A percentile compares a stretch with the other conserved stretches of the same genome.
phyloP scores from a whole-genome alignment of 2,797 vertebrate genomes.

The Pyrrhura leucotis region DNA sequence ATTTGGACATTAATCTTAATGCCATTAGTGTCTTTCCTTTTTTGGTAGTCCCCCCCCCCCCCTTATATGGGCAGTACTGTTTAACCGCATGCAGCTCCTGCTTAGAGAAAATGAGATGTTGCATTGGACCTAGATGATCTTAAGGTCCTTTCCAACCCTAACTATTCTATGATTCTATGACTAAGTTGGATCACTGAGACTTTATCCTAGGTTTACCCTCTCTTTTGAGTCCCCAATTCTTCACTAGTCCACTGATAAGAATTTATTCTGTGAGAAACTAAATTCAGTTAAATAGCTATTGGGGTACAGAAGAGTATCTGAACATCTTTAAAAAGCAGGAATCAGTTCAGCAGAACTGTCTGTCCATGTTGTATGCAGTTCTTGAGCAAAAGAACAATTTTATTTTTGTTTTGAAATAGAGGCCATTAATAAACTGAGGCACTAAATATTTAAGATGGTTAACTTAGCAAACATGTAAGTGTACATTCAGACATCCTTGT shows the following conservation, averaged over 20 bases:
- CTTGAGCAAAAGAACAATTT: background rate
- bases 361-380: background rate
- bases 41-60: rapidly evolving
- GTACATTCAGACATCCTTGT: background rate
- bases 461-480: background rate
- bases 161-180: too few relatives aligned
- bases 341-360: background rate
- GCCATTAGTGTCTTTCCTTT: background rate
- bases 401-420: background rate
- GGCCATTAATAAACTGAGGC: background rate
- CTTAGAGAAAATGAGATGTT: background rate
- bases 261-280: background rate
- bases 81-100: background rate
- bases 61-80: background rate
- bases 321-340: background rate
- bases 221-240: background rate
- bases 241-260: background rate
- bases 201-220: background rate
- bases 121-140: background rate
- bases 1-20: background rate
- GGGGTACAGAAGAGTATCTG: background rate
- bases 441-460: background rate
- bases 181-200: background rate
- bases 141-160: too few relatives aligned
- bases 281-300: background rate